Evolutionary conservation across 2,113 vertebrate genomes (phyloP).

Genomic region (Perccottus glenii): DNA sequence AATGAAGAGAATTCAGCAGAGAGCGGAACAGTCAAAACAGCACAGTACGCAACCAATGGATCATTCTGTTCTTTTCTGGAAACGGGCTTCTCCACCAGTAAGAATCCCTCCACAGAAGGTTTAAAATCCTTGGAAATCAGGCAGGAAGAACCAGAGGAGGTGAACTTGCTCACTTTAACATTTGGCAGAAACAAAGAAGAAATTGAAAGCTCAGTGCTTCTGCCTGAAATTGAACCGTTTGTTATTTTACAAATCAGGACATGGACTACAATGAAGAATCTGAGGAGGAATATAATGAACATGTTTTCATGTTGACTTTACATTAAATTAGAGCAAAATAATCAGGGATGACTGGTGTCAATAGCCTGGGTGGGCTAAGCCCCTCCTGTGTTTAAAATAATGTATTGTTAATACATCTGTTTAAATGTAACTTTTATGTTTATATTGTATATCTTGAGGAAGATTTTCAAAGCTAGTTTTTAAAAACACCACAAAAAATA

Average conservation of each 20-base stretch:
- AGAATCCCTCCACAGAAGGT: not conserved
- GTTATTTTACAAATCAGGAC: not conserved
- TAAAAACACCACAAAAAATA: too few species aligned
- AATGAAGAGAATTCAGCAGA: not conserved
- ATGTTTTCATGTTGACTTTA: too few species aligned
- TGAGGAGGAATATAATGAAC: not conserved
- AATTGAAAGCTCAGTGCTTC: not conserved
- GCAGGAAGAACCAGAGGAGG: conserved; percentile 3
- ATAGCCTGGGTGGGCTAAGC: too few species aligned
- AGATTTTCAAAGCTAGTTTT: too few species aligned
- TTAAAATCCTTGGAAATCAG: not conserved
- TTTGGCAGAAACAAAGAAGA: conserved; percentile 13
- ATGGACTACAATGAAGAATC: not conserved
- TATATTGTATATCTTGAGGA: too few species aligned
- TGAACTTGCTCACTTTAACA: conserved; percentile 62
- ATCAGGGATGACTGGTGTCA: too few species aligned
- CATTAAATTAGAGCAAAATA: too few species aligned
- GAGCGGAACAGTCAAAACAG: too few species aligned
- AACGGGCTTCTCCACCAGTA: not conserved
- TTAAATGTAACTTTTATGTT: too few species aligned
- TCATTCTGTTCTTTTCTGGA: not conserved
- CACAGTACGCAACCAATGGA: not conserved
- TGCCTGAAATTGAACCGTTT: not conserved
- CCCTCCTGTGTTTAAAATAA: too few species aligned
- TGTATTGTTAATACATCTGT: too few species aligned